Evolutionary conservation across 2,888 invertebrate genomes (phyloP).

Genomic region (Nasonovia ribisnigri): DNA sequence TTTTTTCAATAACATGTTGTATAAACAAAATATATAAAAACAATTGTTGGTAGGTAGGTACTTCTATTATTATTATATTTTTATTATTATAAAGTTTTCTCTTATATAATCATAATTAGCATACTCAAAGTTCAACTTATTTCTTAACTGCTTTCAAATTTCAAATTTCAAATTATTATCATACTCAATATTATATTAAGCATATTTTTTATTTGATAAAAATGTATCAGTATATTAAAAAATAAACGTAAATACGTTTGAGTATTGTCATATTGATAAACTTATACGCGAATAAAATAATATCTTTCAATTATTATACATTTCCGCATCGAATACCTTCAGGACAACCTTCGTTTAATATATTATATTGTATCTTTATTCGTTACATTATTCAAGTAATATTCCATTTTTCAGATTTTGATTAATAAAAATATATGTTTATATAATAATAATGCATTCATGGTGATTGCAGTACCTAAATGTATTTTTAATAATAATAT

Average conservation of each 20-base stretch:
- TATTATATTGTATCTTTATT: background rate
- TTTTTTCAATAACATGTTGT: background rate
- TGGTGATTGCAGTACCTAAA: background rate
- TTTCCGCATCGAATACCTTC: background rate
- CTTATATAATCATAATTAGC: background rate
- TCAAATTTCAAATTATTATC: background rate
- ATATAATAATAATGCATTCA: background rate
- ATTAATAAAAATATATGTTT: background rate
- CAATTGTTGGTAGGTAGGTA: background rate
- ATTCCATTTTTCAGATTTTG: background rate
- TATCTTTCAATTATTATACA: background rate
- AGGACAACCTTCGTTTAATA: background rate
- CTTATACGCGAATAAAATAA: background rate
- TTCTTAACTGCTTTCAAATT: background rate
- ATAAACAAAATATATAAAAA: background rate
- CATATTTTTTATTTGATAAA: background rate
- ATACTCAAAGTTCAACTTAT: background rate
- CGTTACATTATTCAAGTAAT: background rate
- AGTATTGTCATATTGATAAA: background rate
- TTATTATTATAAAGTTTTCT: background rate
- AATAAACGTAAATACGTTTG: background rate
- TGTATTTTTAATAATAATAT: conserved; percentile 4
- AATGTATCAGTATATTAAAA: background rate
- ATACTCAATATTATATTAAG: background rate
- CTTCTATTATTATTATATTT: background rate